These are phyloP conservation scores for Gnatocerus cornutus DNA, from an alignment of 2,888 invertebrate genomes.

Conservation along the genomic window DNA sequence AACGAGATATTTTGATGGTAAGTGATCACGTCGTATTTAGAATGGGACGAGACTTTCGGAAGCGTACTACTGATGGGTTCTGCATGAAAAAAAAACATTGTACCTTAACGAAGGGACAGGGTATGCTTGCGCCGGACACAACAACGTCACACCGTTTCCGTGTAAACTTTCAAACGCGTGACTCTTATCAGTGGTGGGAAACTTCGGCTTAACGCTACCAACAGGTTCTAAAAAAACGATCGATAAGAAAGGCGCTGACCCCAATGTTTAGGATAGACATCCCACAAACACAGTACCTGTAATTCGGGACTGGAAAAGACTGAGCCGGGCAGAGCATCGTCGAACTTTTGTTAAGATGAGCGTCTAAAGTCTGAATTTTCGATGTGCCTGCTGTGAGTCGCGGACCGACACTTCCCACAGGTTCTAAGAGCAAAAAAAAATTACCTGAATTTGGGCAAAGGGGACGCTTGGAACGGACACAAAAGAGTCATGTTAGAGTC, in stretches of 20 bases:
- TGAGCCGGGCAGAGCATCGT: conserved; percentile 80
- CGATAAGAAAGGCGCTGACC: conserved; percentile 6
- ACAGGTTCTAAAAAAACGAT: conserved; percentile 73
- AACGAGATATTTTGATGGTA: conserved; percentile 66
- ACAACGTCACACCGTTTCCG: conserved; percentile 75
- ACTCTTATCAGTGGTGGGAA: conserved; percentile 78
- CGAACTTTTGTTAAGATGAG: conserved; percentile 58
- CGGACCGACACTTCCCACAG: conserved; percentile 74
- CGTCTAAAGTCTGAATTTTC: conserved; percentile 62
- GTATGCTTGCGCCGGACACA: conserved; percentile 85
- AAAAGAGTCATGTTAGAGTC: conserved; percentile 73
- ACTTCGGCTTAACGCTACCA: conserved; percentile 77
- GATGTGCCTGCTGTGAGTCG: conserved; percentile 67
- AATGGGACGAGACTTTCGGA: conserved; percentile 71
- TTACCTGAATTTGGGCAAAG: conserved; percentile 83
- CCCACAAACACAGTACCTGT: conserved; percentile 75
- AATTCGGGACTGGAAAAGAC: conserved; percentile 79
- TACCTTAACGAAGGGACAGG: conserved; percentile 85
- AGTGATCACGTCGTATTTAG: conserved; percentile 67
- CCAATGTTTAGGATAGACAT: conserved; percentile 16
- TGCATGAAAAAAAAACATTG: conserved; percentile 59
- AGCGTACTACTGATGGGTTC: conserved; percentile 74
- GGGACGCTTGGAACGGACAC: conserved; percentile 81
- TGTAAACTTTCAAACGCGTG: conserved; percentile 75
- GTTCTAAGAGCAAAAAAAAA: conserved; percentile 69